Percentiles rank a stretch among this genome's conserved stretches.
These are phyloP conservation scores for Drosophila mimica DNA, from an alignment of 2,888 invertebrate species.

Conservation along the genomic window DNA sequence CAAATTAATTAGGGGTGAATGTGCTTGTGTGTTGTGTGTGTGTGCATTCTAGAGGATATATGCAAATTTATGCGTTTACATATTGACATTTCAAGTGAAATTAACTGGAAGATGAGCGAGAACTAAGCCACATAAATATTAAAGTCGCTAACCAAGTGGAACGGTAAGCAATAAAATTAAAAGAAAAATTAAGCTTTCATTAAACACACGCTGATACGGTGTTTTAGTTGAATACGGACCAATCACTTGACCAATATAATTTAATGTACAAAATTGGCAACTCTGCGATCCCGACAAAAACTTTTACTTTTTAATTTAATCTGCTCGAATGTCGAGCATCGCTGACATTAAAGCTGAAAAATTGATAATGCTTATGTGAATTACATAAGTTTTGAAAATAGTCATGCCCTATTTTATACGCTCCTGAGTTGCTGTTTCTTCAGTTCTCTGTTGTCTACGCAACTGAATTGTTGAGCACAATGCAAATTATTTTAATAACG, in stretches of 20 bases:
- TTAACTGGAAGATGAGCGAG: constrained; percentile 3
- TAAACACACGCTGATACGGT: not conserved
- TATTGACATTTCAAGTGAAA: constrained; percentile 29
- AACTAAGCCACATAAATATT: constrained; percentile 13
- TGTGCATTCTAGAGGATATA: constrained; percentile 2
- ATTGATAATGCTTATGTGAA: too few relatives aligned
- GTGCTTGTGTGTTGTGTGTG: not conserved
- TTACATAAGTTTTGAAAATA: too few relatives aligned
- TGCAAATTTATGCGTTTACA: constrained; percentile 34
- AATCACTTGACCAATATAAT: too few relatives aligned
- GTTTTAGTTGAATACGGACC: too few relatives aligned
- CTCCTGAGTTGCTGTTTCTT: not conserved
- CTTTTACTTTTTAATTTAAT: not conserved
- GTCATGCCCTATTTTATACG: too few relatives aligned
- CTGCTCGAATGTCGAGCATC: not conserved
- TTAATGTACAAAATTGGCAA: too few relatives aligned
- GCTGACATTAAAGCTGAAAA: too few relatives aligned
- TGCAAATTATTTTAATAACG: too few relatives aligned
- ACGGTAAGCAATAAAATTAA: not conserved
- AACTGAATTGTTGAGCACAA: too few relatives aligned
- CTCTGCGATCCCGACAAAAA: too few relatives aligned
- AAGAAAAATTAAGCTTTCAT: not conserved
- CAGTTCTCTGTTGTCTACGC: not conserved
- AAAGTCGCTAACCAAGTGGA: constrained; percentile 7
- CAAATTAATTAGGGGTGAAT: constrained; percentile 42